A percentile compares a stretch with the other conserved stretches of the same genome.
Evolutionary conservation across 2,797 vertebrate genomes (phyloP).

Genomic region (Myotis pilosus): DNA sequence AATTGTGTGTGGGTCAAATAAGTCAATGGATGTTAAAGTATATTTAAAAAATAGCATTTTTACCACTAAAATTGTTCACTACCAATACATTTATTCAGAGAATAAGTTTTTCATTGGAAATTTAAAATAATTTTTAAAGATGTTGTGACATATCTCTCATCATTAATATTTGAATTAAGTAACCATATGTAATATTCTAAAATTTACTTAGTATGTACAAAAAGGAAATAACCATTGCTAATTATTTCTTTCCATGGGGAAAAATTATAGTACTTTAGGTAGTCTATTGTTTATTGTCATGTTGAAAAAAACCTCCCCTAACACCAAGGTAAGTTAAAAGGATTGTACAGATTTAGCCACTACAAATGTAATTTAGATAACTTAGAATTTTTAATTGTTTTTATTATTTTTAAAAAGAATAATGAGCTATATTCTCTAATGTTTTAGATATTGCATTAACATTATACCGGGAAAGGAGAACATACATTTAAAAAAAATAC

Average conservation of each 20-base stretch:
- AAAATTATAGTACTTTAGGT: not conserved
- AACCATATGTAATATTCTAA: not conserved
- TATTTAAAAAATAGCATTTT: not conserved
- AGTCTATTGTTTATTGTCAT: not conserved
- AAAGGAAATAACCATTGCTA: not conserved
- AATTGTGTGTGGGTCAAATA: not conserved
- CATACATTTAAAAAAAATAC: not conserved
- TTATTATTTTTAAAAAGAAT: not conserved
- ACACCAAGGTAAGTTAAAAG: not conserved
- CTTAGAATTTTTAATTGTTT: not conserved
- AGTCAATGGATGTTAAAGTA: not conserved
- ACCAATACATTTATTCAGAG: not conserved
- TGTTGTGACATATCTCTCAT: not conserved
- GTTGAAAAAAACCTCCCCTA: not conserved
- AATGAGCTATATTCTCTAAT: not conserved
- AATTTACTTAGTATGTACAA: not conserved
- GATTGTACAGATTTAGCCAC: not conserved
- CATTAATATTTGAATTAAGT: slow-evolving; percentile 21
- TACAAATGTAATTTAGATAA: slow-evolving; percentile 10
- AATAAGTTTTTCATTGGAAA: not conserved
- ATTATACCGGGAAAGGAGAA: not conserved
- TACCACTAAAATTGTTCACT: not conserved
- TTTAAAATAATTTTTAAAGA: not conserved
- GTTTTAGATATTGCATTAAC: not conserved
- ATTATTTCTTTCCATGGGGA: not conserved